Evolutionary conservation across 2,888 invertebrate genomes (phyloP).

Genomic region (Anodontia alba): DNA sequence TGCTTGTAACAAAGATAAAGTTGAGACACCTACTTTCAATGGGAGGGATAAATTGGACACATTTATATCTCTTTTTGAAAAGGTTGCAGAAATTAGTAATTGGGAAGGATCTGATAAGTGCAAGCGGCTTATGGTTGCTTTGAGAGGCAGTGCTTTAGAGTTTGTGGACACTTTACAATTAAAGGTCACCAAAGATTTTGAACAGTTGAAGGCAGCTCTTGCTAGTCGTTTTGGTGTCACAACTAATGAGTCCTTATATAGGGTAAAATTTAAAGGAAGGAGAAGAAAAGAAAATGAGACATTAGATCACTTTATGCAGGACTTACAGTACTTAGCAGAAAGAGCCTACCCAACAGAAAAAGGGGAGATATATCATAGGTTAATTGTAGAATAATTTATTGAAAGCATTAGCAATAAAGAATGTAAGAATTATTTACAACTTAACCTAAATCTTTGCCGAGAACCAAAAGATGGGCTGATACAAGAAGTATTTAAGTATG

Average conservation of each 20-base stretch:
- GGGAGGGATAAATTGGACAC: too few relatives aligned
- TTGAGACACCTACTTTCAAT: too few relatives aligned
- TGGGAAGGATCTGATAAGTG: too few relatives aligned
- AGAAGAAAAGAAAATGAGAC: not conserved
- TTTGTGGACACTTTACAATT: conserved; percentile 1
- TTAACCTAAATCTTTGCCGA: not conserved
- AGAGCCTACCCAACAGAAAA: not conserved
- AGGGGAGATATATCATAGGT: not conserved
- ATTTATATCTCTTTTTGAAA: too few relatives aligned
- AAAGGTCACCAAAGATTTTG: not conserved
- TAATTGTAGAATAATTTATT: not conserved
- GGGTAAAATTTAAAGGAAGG: conserved; percentile 1
- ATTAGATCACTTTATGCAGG: not conserved
- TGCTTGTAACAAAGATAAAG: too few relatives aligned
- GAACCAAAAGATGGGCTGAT: not conserved
- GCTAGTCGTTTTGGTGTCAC: not conserved
- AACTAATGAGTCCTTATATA: not conserved
- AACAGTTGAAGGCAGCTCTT: not conserved
- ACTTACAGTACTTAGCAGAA: conserved; percentile 2
- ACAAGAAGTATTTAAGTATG: not conserved
- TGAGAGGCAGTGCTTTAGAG: too few relatives aligned
- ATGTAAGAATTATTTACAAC: not conserved
- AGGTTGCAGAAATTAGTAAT: too few relatives aligned
- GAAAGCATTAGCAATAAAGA: not conserved
- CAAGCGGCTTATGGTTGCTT: too few relatives aligned